A percentile compares a stretch with the other conserved stretches of the same genome.
These are phyloP conservation scores for Ctena decussata DNA, from an alignment of 2,888 invertebrate species.

Conservation along the genomic window DNA sequence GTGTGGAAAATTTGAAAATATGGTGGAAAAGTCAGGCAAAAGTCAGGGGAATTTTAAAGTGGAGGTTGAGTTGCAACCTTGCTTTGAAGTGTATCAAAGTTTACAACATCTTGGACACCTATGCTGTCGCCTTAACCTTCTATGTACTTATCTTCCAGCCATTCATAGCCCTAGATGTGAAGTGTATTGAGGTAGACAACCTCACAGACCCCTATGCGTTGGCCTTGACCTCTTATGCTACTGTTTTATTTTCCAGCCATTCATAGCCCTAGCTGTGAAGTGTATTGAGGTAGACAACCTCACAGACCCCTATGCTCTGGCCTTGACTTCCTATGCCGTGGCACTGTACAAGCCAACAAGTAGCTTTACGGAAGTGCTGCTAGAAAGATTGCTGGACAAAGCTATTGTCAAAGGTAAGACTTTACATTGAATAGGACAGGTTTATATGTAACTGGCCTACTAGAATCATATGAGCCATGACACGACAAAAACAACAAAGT, in stretches of 20 bases:
- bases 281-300: constrained; percentile 63
- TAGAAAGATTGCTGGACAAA: constrained; percentile 36
- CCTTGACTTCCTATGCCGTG: constrained; percentile 80
- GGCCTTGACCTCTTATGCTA: constrained; percentile 76
- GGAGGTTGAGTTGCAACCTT: no score
- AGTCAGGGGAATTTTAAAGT: no score
- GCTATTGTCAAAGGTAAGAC: constrained; percentile 40
- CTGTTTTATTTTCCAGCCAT: constrained; percentile 43
- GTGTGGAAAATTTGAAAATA: no score
- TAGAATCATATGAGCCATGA: no score
- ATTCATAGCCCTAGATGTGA: constrained; percentile 61
- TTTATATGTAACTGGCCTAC: no score
- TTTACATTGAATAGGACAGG: no score
- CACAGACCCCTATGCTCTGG: constrained; percentile 80
- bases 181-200: constrained; percentile 61
- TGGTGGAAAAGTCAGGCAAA: no score
- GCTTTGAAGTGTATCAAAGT: no score
- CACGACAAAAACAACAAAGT: no score
- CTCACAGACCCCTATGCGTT: constrained; percentile 81
- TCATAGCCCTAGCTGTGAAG: constrained; percentile 59
- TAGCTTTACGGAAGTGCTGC: constrained; percentile 41
- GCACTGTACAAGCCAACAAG: constrained; percentile 70
- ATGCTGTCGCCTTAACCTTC: no score
- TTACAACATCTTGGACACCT: no score
- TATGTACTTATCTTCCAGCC: no score